These are phyloP conservation scores for Triops cancriformis DNA, from an alignment of 1,140 invertebrate genomes.

Conservation along the genomic window DNA sequence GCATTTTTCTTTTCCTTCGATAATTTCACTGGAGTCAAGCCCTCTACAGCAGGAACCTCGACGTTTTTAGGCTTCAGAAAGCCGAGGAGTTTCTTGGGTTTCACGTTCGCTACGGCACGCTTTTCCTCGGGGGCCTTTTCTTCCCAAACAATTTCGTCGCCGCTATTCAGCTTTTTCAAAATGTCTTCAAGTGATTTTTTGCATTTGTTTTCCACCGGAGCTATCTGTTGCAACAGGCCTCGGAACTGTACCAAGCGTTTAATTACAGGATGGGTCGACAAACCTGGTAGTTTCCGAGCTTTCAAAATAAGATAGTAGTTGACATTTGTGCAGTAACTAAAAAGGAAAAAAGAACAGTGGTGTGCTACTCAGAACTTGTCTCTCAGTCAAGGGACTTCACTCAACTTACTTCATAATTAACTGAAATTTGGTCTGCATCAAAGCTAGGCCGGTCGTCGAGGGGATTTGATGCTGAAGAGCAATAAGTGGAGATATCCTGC, in stretches of 20 bases:
- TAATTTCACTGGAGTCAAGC: slow-evolving; percentile 34
- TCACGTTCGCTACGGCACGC: slow-evolving; percentile 31
- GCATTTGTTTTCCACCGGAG: slow-evolving; percentile 54
- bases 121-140: slow-evolving; percentile 30
- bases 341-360: slow-evolving; percentile 35
- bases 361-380: slow-evolving; percentile 26
- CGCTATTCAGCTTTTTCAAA: slow-evolving; percentile 39
- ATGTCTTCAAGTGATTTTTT: slow-evolving; percentile 52
- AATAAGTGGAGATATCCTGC: slow-evolving; percentile 32
- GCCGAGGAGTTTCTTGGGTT: slow-evolving; percentile 35
- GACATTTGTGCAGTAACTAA: slow-evolving; percentile 72
- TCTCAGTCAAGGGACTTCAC: slow-evolving; percentile 15
- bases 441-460: slow-evolving; percentile 50
- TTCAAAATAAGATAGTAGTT: slow-evolving; percentile 78
- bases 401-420: slow-evolving; percentile 58
- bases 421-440: slow-evolving; percentile 59
- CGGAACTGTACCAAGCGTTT: slow-evolving; percentile 71
- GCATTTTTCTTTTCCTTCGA: slow-evolving; percentile 32
- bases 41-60: background rate
- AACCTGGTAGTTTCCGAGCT: slow-evolving; percentile 51
- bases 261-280: slow-evolving; percentile 74
- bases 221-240: slow-evolving; percentile 61
- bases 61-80: slow-evolving; percentile 30
- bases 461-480: slow-evolving; percentile 35
- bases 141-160: slow-evolving; percentile 22